Evolutionary conservation across 1,140 invertebrate genomes (phyloP), one percentile per base, ranked within the genome.

Genomic region (Drosophila insularis): DNA sequence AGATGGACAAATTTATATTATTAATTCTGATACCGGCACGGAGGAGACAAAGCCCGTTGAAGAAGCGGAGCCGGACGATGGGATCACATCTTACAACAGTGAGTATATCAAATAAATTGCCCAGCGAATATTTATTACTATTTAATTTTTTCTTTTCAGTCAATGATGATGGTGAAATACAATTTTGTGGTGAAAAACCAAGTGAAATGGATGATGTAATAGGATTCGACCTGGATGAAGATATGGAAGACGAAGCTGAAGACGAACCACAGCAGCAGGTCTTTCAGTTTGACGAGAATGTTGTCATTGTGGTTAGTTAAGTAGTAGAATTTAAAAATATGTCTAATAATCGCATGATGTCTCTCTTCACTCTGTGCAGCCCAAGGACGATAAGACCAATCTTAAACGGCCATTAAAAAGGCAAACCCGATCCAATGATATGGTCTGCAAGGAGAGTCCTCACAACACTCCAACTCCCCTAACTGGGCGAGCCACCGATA

Each of bases 161-260:
- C 23, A 78, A 74, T 58, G 90, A 90, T 40, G 75, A 91, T 35
- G 89, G 90, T 0, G 89, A 91, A 27, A 90, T 91, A 27, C 80
- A 91, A 56, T 91, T 89, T 62, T 79, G 71, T 63, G 77, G 78
- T 4, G 65, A 62, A 6, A 90, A 89, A 37, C 19, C 75, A 0
- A 66, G 62, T 4, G 71, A 71, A 7, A 43, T 81, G 5, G 59
- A 64, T 6, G 73, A 86, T 59, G 81, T 86, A 7, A 62, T 89
- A 68, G 37, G 92, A 69, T 68, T 93, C 89, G 71, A 93, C 92
- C 76, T 87, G 7, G 66, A 80, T 8, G 63, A 56, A 0, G 84
- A 75, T 1, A 62, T 71, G 4, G 55, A 62, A 0, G 80, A 19
- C 19, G 17, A 19, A 50, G 19, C 8, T 4, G 43, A 70, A 2